phyloP scores from a whole-genome alignment of 2,888 invertebrate species.

The Caenorhabditis afra region DNA sequence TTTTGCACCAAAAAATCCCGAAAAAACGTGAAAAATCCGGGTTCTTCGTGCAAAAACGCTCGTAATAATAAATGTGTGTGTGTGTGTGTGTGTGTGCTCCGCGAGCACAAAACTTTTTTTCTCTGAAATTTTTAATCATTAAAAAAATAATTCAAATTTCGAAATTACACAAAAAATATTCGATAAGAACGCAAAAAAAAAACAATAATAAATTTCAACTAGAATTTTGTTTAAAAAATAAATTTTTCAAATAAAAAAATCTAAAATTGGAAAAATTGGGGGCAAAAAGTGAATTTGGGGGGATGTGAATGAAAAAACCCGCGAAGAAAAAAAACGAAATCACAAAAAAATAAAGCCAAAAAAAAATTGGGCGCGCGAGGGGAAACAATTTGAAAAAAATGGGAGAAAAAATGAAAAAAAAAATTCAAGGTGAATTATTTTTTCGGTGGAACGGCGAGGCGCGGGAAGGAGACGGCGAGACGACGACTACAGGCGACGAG shows the following conservation, averaged over 20 bases:
- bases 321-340: too few species aligned
- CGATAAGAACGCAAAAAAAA: neutral
- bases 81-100: too few species aligned
- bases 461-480: conserved; percentile 23
- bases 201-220: neutral
- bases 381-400: neutral
- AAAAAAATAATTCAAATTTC: too few species aligned
- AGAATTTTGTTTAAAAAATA: conserved; percentile 9
- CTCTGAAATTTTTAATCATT: too few species aligned
- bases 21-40: neutral
- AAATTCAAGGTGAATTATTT: neutral
- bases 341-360: conserved; percentile 37
- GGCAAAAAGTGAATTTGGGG: neutral
- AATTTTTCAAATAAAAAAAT: neutral
- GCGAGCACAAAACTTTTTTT: too few species aligned
- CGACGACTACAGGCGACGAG: conserved; percentile 28
- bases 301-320: too few species aligned
- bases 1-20: too few species aligned
- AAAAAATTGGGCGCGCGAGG: neutral
- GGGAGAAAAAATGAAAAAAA: neutral
- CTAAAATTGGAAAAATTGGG: neutral
- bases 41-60: neutral
- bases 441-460: conserved; percentile 12
- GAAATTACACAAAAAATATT: neutral
- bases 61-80: neutral